A percentile compares a stretch with the other conserved stretches of the same genome.
These are phyloP conservation scores for Geodia barretti DNA, from an alignment of 37 sponge, comb jelly and placozoan genomes.

Conservation along the genomic window DNA sequence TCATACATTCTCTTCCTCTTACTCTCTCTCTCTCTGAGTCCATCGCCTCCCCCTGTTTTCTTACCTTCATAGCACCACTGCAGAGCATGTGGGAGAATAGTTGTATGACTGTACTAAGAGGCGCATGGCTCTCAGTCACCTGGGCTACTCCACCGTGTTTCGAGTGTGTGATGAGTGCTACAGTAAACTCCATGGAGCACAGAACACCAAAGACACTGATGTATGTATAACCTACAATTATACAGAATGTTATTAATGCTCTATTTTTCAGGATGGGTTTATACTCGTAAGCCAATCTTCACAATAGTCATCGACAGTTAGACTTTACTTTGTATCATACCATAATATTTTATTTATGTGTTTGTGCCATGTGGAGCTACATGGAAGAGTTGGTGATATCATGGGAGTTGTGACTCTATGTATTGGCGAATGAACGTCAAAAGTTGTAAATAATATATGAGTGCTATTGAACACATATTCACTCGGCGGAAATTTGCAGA, in stretches of 20 bases:
- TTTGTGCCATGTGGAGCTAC: no score
- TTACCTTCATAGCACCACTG: neutral
- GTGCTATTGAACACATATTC: no score
- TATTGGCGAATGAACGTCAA: no score
- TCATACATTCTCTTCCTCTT: no score
- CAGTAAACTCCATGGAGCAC: constrained; percentile 40
- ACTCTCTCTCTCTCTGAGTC: neutral
- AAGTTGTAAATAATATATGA: no score
- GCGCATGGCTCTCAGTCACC: constrained; percentile 58
- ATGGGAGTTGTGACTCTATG: no score
- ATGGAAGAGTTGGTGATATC: no score
- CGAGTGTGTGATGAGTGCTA: constrained; percentile 69
- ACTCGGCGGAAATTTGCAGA: no score
- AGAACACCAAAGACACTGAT: constrained; percentile 20
- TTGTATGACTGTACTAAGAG: constrained; percentile 81
- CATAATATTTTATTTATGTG: no score
- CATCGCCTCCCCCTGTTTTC: no score
- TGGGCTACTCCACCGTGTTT: constrained; percentile 69
- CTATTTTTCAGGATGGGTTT: constrained; percentile 25
- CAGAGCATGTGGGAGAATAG: constrained; percentile 88
- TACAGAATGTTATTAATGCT: neutral
- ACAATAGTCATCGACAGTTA: neutral
- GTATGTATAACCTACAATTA: constrained; percentile 5
- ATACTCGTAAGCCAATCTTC: constrained; percentile 7
- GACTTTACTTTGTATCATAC: no score